These are phyloP conservation scores for Myotis myotis DNA, from an alignment of 2,797 vertebrate species.

Conservation along the genomic window DNA sequence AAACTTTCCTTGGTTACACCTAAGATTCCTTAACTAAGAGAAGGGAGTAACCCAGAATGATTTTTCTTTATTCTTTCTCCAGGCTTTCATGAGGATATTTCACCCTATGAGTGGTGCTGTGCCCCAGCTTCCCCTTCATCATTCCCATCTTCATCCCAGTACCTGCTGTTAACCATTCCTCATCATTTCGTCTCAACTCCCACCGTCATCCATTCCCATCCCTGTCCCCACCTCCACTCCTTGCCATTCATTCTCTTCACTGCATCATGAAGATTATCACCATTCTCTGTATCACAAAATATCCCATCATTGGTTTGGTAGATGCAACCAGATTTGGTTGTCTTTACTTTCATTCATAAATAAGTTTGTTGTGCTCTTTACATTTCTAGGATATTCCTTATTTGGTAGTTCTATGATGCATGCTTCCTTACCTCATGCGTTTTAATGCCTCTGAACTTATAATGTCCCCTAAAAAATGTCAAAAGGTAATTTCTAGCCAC, in stretches of 20 bases:
- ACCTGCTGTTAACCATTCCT: no score
- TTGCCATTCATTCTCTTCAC: neutral
- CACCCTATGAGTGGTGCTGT: neutral
- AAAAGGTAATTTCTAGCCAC: neutral
- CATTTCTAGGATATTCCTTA: neutral
- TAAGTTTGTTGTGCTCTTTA: neutral
- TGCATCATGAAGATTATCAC: no score
- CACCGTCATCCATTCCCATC: rapidly evolving
- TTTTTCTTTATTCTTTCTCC: neutral
- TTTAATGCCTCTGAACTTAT: neutral
- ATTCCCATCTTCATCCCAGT: neutral
- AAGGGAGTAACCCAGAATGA: neutral
- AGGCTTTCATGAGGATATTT: neutral
- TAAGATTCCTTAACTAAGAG: neutral
- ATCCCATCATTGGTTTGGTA: neutral
- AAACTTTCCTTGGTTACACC: neutral
- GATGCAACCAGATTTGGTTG: neutral
- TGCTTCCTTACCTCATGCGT: neutral
- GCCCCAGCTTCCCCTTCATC: no score
- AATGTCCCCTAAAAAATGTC: neutral
- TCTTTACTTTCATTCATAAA: neutral
- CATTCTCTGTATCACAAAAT: neutral
- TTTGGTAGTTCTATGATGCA: neutral
- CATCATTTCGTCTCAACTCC: no score
- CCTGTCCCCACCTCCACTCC: neutral